These are phyloP conservation scores for Petrocephalus schoutedeni DNA, from an alignment of 2,797 vertebrate species.

Conservation along the genomic window DNA sequence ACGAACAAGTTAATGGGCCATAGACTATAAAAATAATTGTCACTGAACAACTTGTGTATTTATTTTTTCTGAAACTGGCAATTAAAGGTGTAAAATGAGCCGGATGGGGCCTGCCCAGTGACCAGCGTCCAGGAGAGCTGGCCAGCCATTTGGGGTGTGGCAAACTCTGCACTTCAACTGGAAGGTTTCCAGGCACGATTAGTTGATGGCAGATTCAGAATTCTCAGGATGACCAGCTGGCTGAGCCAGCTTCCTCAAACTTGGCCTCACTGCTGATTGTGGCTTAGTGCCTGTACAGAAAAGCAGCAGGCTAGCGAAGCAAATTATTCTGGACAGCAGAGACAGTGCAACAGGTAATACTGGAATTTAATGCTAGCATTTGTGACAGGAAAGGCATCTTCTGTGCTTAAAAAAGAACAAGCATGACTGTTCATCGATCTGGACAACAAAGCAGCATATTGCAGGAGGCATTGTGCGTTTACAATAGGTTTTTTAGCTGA, in stretches of 20 bases:
- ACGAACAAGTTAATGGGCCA: background rate
- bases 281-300: background rate
- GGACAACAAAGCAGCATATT: background rate
- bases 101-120: background rate
- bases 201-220: background rate
- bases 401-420: background rate
- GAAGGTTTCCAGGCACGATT: background rate
- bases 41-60: background rate
- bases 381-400: background rate
- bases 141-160: background rate
- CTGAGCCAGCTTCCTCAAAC: background rate
- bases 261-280: background rate
- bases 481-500: background rate
- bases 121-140: background rate
- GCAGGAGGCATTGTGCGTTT: background rate
- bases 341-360: background rate
- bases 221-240: background rate
- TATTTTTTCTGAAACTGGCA: background rate
- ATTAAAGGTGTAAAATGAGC: background rate
- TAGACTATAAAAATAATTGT: background rate
- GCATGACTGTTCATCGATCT: background rate
- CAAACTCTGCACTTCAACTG: background rate
- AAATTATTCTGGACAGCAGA: background rate
- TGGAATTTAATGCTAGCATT: background rate
- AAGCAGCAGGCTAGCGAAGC: background rate